phyloP scores from a whole-genome alignment of 2,797 vertebrate species.

The Limnodromus scolopaceus region DNA sequence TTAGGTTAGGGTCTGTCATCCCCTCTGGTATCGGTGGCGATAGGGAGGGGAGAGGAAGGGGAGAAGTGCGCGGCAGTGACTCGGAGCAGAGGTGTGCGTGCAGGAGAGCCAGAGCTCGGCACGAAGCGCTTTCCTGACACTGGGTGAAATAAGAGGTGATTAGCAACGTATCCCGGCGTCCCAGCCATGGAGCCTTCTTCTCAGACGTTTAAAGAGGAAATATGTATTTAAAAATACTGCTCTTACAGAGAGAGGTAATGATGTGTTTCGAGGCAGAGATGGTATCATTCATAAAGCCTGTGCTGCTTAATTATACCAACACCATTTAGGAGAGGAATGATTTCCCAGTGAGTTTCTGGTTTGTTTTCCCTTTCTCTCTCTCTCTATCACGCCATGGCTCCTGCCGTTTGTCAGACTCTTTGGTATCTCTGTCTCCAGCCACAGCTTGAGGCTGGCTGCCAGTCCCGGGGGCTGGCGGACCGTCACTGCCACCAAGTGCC shows the following conservation, averaged over 20 bases:
- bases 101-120: background rate
- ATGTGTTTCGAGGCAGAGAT: constrained; percentile 61
- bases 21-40: accelerated
- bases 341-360: constrained; percentile 28
- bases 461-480: background rate
- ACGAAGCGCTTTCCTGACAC: background rate
- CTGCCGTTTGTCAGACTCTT: background rate
- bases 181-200: background rate
- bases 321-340: constrained; percentile 41
- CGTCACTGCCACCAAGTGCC: background rate
- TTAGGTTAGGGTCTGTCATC: accelerated
- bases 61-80: background rate
- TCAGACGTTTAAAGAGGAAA: constrained; percentile 1
- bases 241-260: constrained; percentile 40
- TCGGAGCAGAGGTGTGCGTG: background rate
- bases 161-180: background rate
- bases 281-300: constrained; percentile 36
- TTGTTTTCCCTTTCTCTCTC: constrained; percentile 7
- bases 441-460: background rate
- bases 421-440: background rate
- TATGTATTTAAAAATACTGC: constrained; percentile 16
- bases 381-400: background rate
- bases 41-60: background rate
- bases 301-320: constrained; percentile 59
- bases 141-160: constrained; percentile 1